These are phyloP conservation scores for Salticus scenicus DNA, from an alignment of 2,888 invertebrate species.

Conservation along the genomic window DNA sequence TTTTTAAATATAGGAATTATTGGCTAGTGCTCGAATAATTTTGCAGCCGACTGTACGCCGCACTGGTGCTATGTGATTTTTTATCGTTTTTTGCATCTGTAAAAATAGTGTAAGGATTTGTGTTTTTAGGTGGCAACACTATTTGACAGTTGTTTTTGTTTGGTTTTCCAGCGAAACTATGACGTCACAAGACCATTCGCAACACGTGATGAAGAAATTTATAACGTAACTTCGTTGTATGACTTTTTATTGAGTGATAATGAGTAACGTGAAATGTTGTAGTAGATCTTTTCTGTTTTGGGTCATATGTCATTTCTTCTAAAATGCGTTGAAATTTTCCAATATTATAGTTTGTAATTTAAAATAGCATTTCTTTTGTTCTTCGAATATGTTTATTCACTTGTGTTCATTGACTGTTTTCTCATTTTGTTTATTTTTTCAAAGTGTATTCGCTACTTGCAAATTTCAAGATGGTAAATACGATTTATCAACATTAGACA, in stretches of 20 bases:
- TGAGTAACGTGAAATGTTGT: constrained; percentile 36
- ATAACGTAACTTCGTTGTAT: no score
- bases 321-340: background rate
- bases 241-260: constrained; percentile 21
- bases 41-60: no score
- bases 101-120: no score
- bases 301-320: background rate
- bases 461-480: constrained; percentile 48
- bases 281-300: background rate
- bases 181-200: constrained; percentile 33
- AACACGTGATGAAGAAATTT: constrained; percentile 55
- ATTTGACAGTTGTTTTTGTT: no score
- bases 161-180: no score
- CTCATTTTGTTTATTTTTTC: constrained; percentile 30
- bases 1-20: no score
- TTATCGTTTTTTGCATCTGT: no score
- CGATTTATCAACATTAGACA: constrained; percentile 48
- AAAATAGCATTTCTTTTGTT: constrained; percentile 22
- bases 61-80: no score
- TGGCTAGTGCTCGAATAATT: no score
- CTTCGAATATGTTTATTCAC: constrained; percentile 42
- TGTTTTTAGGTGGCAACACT: no score
- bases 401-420: constrained; percentile 36
- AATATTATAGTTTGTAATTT: no score
- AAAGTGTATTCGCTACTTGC: constrained; percentile 42